Evolutionary conservation across 2,113 vertebrate species (phyloP), one percentile per base, ranked within the genome.

Genomic region (Hippolais icterina): DNA sequence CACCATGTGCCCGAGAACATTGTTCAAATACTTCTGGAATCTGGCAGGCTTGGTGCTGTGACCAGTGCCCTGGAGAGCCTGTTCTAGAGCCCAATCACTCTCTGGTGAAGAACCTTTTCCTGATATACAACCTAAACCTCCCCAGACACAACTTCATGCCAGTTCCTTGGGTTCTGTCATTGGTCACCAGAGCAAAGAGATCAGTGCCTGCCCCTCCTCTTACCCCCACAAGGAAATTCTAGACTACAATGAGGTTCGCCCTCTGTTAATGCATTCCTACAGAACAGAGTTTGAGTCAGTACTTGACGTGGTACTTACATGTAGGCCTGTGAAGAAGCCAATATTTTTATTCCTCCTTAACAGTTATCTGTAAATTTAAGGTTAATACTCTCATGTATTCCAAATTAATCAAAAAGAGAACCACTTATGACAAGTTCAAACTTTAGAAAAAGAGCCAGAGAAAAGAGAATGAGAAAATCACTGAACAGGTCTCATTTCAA

Each of bases 81-180:
- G 16, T 53, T 53, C 39, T 11, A 53, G 56, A 16, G 25, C 10
- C 20, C 56, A 53, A 0, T 3, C 21, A 1, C 10, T 3, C 25
- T 31, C 47, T 53, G 33, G 10, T 16, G 20, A 37, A 2, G 16
- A 52, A 20, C 10, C 6, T 44, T 35, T 44, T 44, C 21, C 31
- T 21, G 0, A 53, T 35, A 25, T 14, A 1, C 16, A 61, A 2
- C 25, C 10, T 21, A 37, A 61, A 4, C 11, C 39, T 53, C 16
- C 3, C 4, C 31, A 9, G 5, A 10, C 12, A 6, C 10, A 70
- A 1, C 2, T 61, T 35, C 39, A 13, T 0, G 3, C 6, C 31
- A 25, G 35, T 52, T 2, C 33, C 47, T 27, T 1, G 1, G 5
- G 11, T 21, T 2, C 39, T 72, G 47, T 5, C 22, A 3, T 6